Evolutionary conservation across 2,888 invertebrate genomes (phyloP), one percentile per base, ranked within the genome.

Genomic region (Pseudoips prasinana): DNA sequence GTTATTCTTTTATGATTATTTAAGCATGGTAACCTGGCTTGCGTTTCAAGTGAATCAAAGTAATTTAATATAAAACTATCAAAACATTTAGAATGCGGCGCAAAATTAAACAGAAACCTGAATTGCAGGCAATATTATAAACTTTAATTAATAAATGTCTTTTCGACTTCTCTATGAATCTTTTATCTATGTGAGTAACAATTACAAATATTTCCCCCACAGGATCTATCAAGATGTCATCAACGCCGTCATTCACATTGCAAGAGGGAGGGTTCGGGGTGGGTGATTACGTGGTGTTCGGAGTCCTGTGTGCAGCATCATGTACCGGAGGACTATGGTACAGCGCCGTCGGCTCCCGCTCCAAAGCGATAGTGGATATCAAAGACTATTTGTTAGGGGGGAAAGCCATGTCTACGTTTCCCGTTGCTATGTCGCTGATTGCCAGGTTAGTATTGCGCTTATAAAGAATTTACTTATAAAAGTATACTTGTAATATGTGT

Each of bases 371-470:
- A 50, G 76, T 85, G 55, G 89, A 91, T 66, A 73, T 94, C 73
- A 87, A 90, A 52, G 94, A 94, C 64, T 96, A 96, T 71, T 86
- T 96, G 30, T 90, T 96, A 42, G 96, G 95, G 18, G 94, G 93
- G 36, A 90, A 91, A 58, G 90, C 92, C 37, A 90, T 96, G 89
- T 91, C 92, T 39, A 92, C 94, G 0, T 93, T 96, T 65, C 96
- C 96, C 0, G 95, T 96, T 8, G 93, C 96, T 10, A 93, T 96
- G 91, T 96, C 96, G 5, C 90, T 96, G 19, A 92, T 96, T 64
- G 96, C 96, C 33, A 95, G 94, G 95, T 95, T 50, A 73, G 64
- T 14, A 14, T 14, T n/a, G n/a, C n/a, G n/a, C n/a, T n/a, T n/a
- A n/a, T n/a, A n/a, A n/a, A n/a, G n/a, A n/a, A n/a, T n/a, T n/a